Conservation (phyloP, 1,140 invertebrate genomes). For the Drosophila bipectinata region DNA sequence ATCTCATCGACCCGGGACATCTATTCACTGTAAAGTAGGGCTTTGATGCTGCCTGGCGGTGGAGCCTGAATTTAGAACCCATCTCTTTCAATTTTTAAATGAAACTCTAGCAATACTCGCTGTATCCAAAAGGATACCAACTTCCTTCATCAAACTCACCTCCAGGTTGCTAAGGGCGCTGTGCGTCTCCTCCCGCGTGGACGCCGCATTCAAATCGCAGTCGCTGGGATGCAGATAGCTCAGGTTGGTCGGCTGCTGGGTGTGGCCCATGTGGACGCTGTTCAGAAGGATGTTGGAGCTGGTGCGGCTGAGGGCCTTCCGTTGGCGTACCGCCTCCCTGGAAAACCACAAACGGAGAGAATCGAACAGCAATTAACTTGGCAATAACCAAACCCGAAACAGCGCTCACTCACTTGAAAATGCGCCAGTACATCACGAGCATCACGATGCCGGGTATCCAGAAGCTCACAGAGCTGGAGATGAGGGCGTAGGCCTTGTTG, state of each 20-base stretch:
- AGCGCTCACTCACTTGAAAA: constrained; percentile 89
- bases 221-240: constrained; percentile 88
- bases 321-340: constrained; percentile 93
- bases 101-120: neutral
- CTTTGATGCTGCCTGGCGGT: constrained; percentile 3
- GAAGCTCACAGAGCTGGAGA: constrained; percentile 96
- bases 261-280: constrained; percentile 91
- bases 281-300: constrained; percentile 93
- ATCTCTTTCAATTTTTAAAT: neutral
- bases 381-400: neutral
- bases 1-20: constrained; percentile 3
- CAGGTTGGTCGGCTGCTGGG: constrained; percentile 87
- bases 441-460: constrained; percentile 97
- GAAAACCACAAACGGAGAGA: constrained; percentile 68
- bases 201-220: constrained; percentile 84
- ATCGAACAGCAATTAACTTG: constrained; percentile 28
- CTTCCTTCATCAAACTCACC: constrained; percentile 51
- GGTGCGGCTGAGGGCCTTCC: constrained; percentile 92
- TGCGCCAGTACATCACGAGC: constrained; percentile 95
- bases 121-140: neutral
- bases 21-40: neutral
- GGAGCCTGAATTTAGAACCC: neutral
- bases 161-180: constrained; percentile 85
- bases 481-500: constrained; percentile 94
- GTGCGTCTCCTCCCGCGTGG: constrained; percentile 84